A percentile compares a stretch with the other conserved stretches of the same genome.
phyloP scores from a whole-genome alignment of 2,113 vertebrate genomes.

The Montifringilla adamsi region DNA sequence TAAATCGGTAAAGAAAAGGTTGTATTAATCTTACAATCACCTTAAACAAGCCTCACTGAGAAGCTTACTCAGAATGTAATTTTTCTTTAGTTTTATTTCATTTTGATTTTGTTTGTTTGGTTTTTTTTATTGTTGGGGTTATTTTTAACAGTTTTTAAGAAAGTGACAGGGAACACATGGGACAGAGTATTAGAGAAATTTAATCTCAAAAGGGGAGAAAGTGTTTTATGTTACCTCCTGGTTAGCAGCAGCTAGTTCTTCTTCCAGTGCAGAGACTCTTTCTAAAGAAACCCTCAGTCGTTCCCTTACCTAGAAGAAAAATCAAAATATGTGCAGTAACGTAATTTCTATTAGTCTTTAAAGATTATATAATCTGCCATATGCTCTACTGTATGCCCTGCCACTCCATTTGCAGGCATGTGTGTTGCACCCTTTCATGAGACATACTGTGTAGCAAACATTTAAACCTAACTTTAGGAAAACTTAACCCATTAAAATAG shows the following conservation, averaged over 20 bases:
- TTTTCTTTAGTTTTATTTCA: background rate
- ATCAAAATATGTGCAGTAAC: slow-evolving; percentile 76
- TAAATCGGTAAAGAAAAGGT: background rate
- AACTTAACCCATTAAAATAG: background rate
- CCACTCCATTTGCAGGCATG: slow-evolving; percentile 10
- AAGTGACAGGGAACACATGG: slow-evolving; percentile 55
- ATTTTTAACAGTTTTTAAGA: slow-evolving; percentile 52
- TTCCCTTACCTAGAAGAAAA: slow-evolving; percentile 88
- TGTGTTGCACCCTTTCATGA: background rate
- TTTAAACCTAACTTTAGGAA: background rate
- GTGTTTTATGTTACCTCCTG: slow-evolving; percentile 86
- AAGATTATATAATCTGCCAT: slow-evolving; percentile 55
- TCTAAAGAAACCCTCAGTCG: slow-evolving; percentile 95
- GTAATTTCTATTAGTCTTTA: slow-evolving; percentile 52
- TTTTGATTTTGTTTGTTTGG: background rate
- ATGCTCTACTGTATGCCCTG: slow-evolving; percentile 20
- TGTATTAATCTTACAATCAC: background rate
- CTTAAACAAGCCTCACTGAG: background rate
- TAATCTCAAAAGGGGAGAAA: slow-evolving; percentile 71
- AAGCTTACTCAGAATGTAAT: background rate
- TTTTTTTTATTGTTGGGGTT: background rate
- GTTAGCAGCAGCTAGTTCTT: slow-evolving; percentile 93
- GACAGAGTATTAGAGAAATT: slow-evolving; percentile 43
- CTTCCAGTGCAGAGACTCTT: slow-evolving; percentile 94
- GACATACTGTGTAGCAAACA: background rate